These are phyloP conservation scores for Zele albiditarsus DNA, from an alignment of 2,888 invertebrate genomes.

Conservation along the genomic window DNA sequence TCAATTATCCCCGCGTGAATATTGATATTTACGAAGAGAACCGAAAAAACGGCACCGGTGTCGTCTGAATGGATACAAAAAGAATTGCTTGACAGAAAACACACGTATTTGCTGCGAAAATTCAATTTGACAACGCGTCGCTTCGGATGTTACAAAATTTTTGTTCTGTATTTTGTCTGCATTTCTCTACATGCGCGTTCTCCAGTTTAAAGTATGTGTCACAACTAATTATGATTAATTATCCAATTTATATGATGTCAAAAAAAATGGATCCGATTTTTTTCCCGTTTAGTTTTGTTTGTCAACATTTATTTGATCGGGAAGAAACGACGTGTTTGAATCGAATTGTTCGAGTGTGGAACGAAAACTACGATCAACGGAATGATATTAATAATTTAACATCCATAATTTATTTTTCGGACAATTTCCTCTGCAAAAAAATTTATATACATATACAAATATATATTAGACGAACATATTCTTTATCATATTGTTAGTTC, in stretches of 20 bases:
- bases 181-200: too few relatives aligned
- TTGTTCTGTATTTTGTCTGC: background rate
- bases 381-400: constrained; percentile 20
- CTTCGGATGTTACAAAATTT: too few relatives aligned
- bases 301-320: background rate
- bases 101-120: background rate
- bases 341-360: background rate
- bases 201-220: too few relatives aligned
- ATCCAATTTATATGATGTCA: too few relatives aligned
- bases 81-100: constrained; percentile 33
- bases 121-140: background rate
- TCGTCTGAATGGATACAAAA: constrained; percentile 32
- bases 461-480: background rate
- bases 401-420: constrained; percentile 41
- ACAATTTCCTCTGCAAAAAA: constrained; percentile 42
- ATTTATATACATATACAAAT: constrained; percentile 4
- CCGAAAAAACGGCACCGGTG: constrained; percentile 8
- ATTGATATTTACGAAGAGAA: background rate
- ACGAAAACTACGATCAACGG: constrained; percentile 3
- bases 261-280: too few relatives aligned
- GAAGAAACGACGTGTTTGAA: background rate
- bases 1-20: background rate
- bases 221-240: too few relatives aligned
- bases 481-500: constrained; percentile 16
- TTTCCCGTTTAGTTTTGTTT: background rate